Conservation (phyloP, 1,140 invertebrate species). For the Camponotus vicinus region DNA sequence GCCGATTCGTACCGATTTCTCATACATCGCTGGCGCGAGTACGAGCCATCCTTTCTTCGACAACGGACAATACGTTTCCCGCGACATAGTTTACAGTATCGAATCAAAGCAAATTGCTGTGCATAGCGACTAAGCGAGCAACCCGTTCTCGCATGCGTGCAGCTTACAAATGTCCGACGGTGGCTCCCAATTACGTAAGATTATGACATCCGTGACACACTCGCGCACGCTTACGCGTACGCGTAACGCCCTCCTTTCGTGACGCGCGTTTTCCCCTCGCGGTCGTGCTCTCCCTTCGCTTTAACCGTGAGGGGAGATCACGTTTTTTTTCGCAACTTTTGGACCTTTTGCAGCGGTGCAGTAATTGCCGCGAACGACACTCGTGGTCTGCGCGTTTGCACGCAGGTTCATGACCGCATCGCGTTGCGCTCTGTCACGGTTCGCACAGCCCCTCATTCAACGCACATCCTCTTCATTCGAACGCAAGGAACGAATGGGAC, state of each 20-base stretch:
- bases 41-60: slow-evolving; percentile 19
- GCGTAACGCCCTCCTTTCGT: slow-evolving; percentile 81
- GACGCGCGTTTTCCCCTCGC: slow-evolving; percentile 62
- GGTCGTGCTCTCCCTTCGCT: background rate
- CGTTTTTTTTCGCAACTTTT: slow-evolving; percentile 71
- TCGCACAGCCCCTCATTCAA: slow-evolving; percentile 70
- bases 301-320: background rate
- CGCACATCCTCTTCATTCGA: slow-evolving; percentile 45
- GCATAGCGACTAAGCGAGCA: slow-evolving; percentile 74
- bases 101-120: slow-evolving; percentile 81
- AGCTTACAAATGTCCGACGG: slow-evolving; percentile 81
- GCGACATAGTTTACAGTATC: slow-evolving; percentile 77
- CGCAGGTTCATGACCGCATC: slow-evolving; percentile 54
- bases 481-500: background rate
- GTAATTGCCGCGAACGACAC: slow-evolving; percentile 68
- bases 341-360: slow-evolving; percentile 60
- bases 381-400: slow-evolving; percentile 32
- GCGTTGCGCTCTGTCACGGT: slow-evolving; percentile 65
- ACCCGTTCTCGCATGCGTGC: slow-evolving; percentile 77
- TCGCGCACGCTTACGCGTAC: slow-evolving; percentile 75
- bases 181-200: slow-evolving; percentile 81
- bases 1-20: background rate
- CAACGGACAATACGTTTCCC: slow-evolving; percentile 73
- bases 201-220: slow-evolving; percentile 85
- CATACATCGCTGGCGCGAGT: background rate